These are phyloP conservation scores for Machimus atricapillus DNA, from an alignment of 2,888 invertebrate genomes.

Conservation along the genomic window DNA sequence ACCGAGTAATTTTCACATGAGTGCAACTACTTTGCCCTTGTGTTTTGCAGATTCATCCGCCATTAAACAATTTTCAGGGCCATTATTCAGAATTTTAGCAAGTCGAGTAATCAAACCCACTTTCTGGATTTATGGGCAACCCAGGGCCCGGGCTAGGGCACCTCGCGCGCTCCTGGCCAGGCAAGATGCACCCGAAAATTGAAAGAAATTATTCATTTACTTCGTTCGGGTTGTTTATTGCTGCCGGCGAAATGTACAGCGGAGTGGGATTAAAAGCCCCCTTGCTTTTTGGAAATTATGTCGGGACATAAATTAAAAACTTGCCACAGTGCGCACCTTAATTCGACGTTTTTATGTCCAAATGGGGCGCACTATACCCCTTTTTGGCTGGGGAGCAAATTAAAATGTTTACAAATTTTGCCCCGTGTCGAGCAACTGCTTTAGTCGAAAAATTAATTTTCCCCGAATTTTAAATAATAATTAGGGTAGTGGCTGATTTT, in stretches of 20 bases:
- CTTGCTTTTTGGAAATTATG: not conserved
- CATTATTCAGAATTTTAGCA: not conserved
- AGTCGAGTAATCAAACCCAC: not conserved
- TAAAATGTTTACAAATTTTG: not conserved
- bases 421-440: not conserved
- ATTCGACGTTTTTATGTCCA: not conserved
- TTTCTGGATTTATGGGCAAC: not conserved
- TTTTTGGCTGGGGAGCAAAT: not conserved
- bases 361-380: not conserved
- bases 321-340: not conserved
- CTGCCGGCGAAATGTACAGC: not conserved
- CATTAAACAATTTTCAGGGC: not conserved
- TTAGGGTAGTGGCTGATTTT: not conserved
- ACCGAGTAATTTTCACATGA: not conserved
- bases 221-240: not conserved
- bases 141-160: not conserved
- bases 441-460: not conserved
- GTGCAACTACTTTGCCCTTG: not conserved
- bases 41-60: not conserved
- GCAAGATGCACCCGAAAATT: not conserved
- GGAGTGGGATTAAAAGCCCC: not conserved
- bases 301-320: not conserved
- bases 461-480: not conserved
- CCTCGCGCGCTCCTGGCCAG: not conserved
- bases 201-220: not conserved